Conservation (phyloP, 2,888 invertebrate species). For the Ochropleura leucogaster region DNA sequence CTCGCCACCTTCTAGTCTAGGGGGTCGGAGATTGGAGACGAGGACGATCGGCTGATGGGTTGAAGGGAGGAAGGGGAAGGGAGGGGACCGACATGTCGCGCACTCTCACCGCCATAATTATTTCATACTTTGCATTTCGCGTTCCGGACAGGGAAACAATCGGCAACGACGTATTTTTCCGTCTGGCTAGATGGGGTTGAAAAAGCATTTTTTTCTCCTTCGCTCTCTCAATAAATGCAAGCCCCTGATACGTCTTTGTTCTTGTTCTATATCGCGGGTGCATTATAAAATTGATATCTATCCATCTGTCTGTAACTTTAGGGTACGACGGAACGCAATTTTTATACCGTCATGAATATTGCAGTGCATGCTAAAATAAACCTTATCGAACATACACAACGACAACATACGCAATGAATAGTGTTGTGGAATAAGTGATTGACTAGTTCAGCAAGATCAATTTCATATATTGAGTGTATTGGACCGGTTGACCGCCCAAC, state of each 20-base stretch:
- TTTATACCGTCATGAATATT: slow-evolving; percentile 44
- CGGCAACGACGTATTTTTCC: slow-evolving; percentile 82
- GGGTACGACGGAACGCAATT: slow-evolving; percentile 7
- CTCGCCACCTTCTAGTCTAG: slow-evolving; percentile 70
- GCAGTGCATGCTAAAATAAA: slow-evolving; percentile 20
- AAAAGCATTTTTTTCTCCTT: slow-evolving; percentile 69
- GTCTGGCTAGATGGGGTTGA: slow-evolving; percentile 77
- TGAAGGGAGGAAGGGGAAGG: slow-evolving; percentile 52
- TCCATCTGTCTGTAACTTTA: slow-evolving; percentile 36
- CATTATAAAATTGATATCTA: slow-evolving; percentile 41
- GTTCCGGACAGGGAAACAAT: slow-evolving; percentile 83
- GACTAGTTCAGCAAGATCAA: slow-evolving; percentile 46
- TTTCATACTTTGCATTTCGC: slow-evolving; percentile 87
- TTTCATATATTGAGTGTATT: slow-evolving; percentile 57
- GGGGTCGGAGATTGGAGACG: slow-evolving; percentile 65
- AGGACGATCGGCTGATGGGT: slow-evolving; percentile 66
- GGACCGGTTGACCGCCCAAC: slow-evolving; percentile 50
- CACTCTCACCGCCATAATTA: slow-evolving; percentile 86
- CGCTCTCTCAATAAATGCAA: slow-evolving; percentile 76
- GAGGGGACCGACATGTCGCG: slow-evolving; percentile 74
- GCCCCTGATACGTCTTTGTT: slow-evolving; percentile 58
- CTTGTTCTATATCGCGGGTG: slow-evolving; percentile 32
- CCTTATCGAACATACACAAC: slow-evolving; percentile 16
- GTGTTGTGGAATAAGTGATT: slow-evolving; percentile 54
- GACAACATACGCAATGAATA: slow-evolving; percentile 31